Evolutionary conservation across 2,113 vertebrate species (phyloP), one percentile per base, ranked within the genome.

Genomic region (Henicopernis longicauda): DNA sequence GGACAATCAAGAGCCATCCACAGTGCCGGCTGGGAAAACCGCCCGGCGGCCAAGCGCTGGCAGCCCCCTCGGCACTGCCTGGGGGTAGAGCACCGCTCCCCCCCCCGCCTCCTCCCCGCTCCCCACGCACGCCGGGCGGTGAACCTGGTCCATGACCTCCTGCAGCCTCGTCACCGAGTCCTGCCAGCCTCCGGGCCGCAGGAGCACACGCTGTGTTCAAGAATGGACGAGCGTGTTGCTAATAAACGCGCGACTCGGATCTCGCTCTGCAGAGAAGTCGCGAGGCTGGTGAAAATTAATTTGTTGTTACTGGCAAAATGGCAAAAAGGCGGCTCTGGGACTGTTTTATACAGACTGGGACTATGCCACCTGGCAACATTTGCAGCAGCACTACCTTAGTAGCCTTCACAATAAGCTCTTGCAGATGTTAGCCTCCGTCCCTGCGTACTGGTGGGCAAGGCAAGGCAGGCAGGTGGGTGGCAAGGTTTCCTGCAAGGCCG

Each of bases 171-270:
- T 79, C 21, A 12, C 2, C 4, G 4, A 42, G 36, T 32, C 26
- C 78, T 27, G 54, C 0, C 0, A 85, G 70, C 3, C 25, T 59
- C 54, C 0, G 1, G 66, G 45, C 49, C 1, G 0, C 40, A 69
- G 49, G 34, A 82, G 20, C 66, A 42, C 21, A 1, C 34, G 40
- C 61, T 13, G 34, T 34, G 19, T 50, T 85, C 47, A 58, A 47
- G 11, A 83, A 34, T 3, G 62, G 55, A 32, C 62, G 55, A 78
- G 36, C 23, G 5, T 4, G 3, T 38, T 71, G 8, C 32, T 67
- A 67, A 76, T 32, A 70, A 89, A 84, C 4, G 29, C 12, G 61
- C 3, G 13, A 52, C 71, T 86, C 15, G 4, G 62, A 38, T 36
- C 40, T 26, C 26, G 44, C 31, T 89, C 80, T 42, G 59, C 22